Evolutionary conservation across 2,113 vertebrate genomes (phyloP).

Genomic region (Sula dactylatra): DNA sequence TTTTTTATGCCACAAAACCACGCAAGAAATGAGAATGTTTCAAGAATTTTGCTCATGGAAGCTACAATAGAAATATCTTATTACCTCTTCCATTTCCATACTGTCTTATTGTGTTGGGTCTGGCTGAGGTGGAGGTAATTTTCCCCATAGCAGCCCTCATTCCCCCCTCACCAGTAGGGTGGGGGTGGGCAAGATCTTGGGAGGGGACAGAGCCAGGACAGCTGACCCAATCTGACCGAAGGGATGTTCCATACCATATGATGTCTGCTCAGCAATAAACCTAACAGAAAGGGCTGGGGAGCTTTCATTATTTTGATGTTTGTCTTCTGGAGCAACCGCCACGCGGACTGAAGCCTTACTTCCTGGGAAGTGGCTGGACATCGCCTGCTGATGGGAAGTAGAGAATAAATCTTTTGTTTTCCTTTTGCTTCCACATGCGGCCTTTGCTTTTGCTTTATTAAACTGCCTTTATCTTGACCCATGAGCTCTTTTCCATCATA

Average conservation of each 20-base stretch:
- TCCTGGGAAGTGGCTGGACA: not conserved
- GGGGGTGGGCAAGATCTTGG: too few relatives aligned
- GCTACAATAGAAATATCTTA: not conserved
- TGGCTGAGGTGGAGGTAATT: not conserved
- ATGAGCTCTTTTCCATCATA: not conserved
- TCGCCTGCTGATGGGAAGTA: not conserved
- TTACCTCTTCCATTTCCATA: not conserved
- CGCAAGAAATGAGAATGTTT: not conserved
- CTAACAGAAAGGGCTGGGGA: too few relatives aligned
- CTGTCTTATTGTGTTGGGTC: not conserved
- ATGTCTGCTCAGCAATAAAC: too few relatives aligned
- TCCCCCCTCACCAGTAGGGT: too few relatives aligned
- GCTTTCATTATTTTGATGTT: too few relatives aligned
- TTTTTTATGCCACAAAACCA: not conserved
- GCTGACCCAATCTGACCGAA: too few relatives aligned
- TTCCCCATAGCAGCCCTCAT: not conserved
- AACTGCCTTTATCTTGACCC: not conserved
- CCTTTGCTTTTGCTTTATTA: not conserved
- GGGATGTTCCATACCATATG: too few relatives aligned
- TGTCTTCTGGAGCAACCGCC: not conserved
- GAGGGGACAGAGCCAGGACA: too few relatives aligned
- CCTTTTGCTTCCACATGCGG: not conserved
- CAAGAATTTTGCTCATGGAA: not conserved
- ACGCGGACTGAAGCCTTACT: fast-evolving
- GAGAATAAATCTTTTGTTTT: not conserved